phyloP scores from a whole-genome alignment of 2,797 vertebrate genomes.

The Hypotaenidia okinawae region DNA sequence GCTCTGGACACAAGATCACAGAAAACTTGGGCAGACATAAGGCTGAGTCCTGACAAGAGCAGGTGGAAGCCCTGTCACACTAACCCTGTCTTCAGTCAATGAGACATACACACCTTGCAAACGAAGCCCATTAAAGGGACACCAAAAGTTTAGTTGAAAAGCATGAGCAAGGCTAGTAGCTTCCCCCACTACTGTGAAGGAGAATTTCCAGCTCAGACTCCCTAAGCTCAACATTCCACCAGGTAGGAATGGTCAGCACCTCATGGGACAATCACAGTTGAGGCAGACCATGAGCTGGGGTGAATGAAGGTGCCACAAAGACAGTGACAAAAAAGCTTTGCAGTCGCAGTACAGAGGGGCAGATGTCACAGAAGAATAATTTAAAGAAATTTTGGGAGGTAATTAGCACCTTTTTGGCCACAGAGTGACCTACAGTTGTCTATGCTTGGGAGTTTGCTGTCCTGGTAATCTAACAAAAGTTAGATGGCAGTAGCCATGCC shows the following conservation, averaged over 20 bases:
- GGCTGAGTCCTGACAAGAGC: background rate
- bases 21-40: background rate
- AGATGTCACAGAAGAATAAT: background rate
- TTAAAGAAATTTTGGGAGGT: background rate
- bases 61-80: too few relatives aligned
- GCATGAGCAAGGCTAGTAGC: too few relatives aligned
- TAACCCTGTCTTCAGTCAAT: background rate
- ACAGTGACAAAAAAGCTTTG: background rate
- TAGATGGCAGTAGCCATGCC: background rate
- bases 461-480: background rate
- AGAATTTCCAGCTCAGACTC: background rate
- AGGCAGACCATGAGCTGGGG: background rate
- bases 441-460: background rate
- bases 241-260: background rate
- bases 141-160: background rate
- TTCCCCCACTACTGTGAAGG: background rate
- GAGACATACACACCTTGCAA: background rate
- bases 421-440: background rate
- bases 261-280: rapidly evolving
- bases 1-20: background rate
- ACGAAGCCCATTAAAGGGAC: background rate
- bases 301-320: background rate
- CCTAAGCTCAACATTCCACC: background rate
- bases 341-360: background rate
- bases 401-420: background rate